phyloP scores from a whole-genome alignment of 2,888 invertebrate species.

The Aleiodes leptofemur region DNA sequence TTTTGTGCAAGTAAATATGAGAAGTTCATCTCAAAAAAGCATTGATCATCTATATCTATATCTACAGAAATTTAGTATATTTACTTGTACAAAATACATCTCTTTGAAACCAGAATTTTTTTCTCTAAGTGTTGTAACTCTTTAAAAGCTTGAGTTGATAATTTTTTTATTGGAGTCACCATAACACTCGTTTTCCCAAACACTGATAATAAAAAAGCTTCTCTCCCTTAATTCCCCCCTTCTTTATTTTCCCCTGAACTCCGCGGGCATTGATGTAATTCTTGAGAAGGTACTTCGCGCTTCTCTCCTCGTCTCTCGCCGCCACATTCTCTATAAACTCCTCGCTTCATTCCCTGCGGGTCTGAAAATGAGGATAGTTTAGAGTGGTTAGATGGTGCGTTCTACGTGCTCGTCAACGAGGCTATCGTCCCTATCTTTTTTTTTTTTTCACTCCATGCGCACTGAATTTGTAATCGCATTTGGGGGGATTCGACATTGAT shows the following conservation, averaged over 20 bases:
- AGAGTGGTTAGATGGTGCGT: constrained; percentile 25
- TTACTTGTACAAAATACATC: too few relatives aligned
- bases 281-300: constrained; percentile 45
- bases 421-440: background rate
- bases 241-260: background rate
- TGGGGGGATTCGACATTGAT: background rate
- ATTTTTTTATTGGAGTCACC: too few relatives aligned
- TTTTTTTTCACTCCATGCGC: constrained; percentile 6
- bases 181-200: too few relatives aligned
- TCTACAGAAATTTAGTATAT: too few relatives aligned
- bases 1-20: too few relatives aligned
- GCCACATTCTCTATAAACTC: constrained; percentile 23
- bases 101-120: too few relatives aligned
- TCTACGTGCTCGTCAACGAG: constrained; percentile 8
- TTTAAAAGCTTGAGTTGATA: too few relatives aligned
- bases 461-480: constrained; percentile 29
- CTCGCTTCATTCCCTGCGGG: constrained; percentile 27
- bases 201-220: too few relatives aligned
- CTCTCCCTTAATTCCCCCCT: too few relatives aligned
- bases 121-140: too few relatives aligned
- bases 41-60: too few relatives aligned
- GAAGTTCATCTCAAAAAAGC: too few relatives aligned
- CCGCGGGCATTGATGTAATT: constrained; percentile 46
- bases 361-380: constrained; percentile 32
- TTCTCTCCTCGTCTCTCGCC: constrained; percentile 12